Percentiles rank a stretch among this genome's conserved stretches.
These are phyloP conservation scores for Eulemur albifrons DNA, from an alignment of 2,797 vertebrate species.

Conservation along the genomic window DNA sequence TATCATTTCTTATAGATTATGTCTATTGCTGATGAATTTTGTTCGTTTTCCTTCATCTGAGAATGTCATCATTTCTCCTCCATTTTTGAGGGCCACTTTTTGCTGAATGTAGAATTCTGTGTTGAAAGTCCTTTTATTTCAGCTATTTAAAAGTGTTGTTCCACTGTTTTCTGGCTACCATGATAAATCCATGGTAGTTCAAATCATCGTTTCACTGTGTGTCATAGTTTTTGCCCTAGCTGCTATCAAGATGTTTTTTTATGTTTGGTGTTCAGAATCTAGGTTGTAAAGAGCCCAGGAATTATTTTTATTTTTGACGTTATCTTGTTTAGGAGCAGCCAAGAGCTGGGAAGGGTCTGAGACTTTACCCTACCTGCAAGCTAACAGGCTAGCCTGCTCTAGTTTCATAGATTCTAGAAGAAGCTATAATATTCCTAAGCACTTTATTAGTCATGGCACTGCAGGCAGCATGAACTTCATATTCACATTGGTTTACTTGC, in stretches of 20 bases:
- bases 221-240: background rate
- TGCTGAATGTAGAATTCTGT: background rate
- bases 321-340: background rate
- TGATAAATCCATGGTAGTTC: background rate
- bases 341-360: background rate
- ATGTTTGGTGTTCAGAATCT: background rate
- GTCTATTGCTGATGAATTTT: background rate
- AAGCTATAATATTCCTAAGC: background rate
- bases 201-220: background rate
- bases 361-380: background rate
- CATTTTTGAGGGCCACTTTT: background rate
- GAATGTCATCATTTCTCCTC: background rate
- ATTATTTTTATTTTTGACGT: background rate
- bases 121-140: background rate
- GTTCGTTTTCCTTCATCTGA: background rate
- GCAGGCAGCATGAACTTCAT: background rate
- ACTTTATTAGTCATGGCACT: background rate
- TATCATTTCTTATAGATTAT: background rate
- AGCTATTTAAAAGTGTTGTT: background rate
- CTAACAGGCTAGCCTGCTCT: background rate
- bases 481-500: background rate
- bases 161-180: background rate
- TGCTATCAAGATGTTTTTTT: background rate
- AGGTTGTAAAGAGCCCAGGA: background rate
- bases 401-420: background rate